A percentile compares a stretch with the other conserved stretches of the same genome.
phyloP scores from a whole-genome alignment of 2,888 invertebrate species.

The Pristionchus entomophagus region DNA sequence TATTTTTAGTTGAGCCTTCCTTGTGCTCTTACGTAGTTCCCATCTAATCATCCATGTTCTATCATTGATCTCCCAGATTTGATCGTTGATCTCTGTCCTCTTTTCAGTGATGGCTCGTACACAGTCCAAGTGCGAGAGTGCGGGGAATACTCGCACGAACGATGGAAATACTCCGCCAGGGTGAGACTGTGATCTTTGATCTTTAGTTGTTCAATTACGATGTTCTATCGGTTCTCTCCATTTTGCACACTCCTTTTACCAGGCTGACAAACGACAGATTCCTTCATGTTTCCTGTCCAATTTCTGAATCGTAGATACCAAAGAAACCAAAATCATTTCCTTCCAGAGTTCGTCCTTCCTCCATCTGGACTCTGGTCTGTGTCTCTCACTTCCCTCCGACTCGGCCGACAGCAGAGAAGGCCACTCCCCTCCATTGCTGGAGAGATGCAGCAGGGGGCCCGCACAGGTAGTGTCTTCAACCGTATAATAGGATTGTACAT shows the following conservation, averaged over 20 bases:
- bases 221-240: background rate
- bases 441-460: background rate
- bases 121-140: slow-evolving; percentile 75
- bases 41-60: too few species aligned
- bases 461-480: too few species aligned
- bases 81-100: background rate
- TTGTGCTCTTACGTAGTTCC: background rate
- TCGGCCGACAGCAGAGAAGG: slow-evolving; percentile 9
- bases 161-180: slow-evolving; percentile 67
- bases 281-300: too few species aligned
- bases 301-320: background rate
- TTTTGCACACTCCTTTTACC: too few species aligned
- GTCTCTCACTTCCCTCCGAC: slow-evolving; percentile 10
- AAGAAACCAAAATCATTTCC: background rate
- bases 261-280: too few species aligned
- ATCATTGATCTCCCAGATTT: too few species aligned
- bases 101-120: slow-evolving; percentile 54
- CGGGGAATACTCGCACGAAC: slow-evolving; percentile 70
- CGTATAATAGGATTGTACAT: too few species aligned
- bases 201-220: too few species aligned
- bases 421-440: slow-evolving; percentile 3
- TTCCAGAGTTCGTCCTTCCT: background rate
- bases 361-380: slow-evolving; percentile 41
- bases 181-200: slow-evolving; percentile 3
- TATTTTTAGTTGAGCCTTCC: background rate